Conservation (phyloP, 2,888 invertebrate species). For the Gymnosoma rotundatum region DNA sequence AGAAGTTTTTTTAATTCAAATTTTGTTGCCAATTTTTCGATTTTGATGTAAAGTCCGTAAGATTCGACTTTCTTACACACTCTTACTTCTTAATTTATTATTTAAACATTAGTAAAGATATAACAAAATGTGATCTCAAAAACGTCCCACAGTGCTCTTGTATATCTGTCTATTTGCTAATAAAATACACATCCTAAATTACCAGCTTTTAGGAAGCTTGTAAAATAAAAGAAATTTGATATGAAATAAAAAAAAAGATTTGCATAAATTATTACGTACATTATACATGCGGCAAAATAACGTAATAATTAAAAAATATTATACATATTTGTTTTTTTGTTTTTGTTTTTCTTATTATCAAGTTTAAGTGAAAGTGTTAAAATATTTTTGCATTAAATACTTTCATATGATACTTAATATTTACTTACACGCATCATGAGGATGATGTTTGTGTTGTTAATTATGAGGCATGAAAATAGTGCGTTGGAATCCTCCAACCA, state of each 20-base stretch:
- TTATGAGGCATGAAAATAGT: constrained; percentile 56
- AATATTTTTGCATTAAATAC: constrained; percentile 30
- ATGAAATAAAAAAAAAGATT: not conserved
- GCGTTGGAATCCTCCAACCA: constrained; percentile 48
- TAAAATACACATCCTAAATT: not conserved
- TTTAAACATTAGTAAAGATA: too few species aligned
- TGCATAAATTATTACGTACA: constrained; percentile 11
- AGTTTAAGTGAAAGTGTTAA: constrained; percentile 60
- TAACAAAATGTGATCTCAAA: too few species aligned
- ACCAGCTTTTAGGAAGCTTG: not conserved
- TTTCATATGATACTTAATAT: constrained; percentile 25
- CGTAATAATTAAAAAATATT: constrained; percentile 43
- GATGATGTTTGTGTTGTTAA: constrained; percentile 26
- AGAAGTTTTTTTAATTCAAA: too few species aligned
- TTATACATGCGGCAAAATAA: constrained; percentile 22
- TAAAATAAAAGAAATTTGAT: not conserved
- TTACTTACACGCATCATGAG: not conserved
- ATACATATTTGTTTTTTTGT: not conserved
- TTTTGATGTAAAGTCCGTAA: too few species aligned
- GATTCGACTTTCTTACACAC: too few species aligned
- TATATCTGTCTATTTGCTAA: not conserved
- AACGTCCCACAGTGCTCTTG: too few species aligned
- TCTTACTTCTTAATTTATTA: too few species aligned
- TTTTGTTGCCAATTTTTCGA: too few species aligned
- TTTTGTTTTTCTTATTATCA: not conserved